Evolutionary conservation across 2,888 invertebrate species (phyloP).

Genomic region (Buathra laborator): DNA sequence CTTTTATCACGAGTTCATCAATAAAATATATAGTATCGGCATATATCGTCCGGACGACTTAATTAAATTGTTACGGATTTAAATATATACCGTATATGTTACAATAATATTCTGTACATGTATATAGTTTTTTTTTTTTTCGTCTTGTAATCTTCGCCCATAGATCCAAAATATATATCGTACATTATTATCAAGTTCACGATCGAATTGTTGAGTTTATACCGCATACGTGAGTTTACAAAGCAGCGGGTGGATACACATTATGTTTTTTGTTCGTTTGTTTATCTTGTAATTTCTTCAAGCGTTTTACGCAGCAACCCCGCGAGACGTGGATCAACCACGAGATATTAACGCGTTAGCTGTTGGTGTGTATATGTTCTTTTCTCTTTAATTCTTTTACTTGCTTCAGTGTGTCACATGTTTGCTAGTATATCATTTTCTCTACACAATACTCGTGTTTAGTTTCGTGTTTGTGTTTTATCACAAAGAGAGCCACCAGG

Average conservation of each 20-base stretch:
- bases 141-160: conserved; percentile 16
- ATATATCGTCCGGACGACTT: conserved; percentile 32
- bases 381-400: conserved; percentile 6
- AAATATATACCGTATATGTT: conserved; percentile 44
- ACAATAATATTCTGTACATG: conserved; percentile 67
- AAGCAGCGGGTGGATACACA: conserved; percentile 68
- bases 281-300: neutral
- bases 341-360: neutral
- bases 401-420: conserved; percentile 3
- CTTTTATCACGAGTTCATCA: neutral
- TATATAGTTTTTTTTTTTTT: conserved; percentile 36
- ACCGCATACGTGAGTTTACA: conserved; percentile 59
- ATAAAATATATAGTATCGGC: conserved; percentile 38
- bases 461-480: conserved; percentile 62
- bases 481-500: conserved; percentile 70
- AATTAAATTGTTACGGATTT: conserved; percentile 40
- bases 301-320: conserved; percentile 1
- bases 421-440: conserved; percentile 17
- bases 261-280: conserved; percentile 36
- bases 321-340: conserved; percentile 36
- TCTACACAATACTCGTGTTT: conserved; percentile 33
- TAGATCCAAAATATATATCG: conserved; percentile 62
- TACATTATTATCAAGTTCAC: conserved; percentile 77
- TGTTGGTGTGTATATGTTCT: neutral
- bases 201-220: conserved; percentile 75